Evolutionary conservation across 1,140 invertebrate genomes (phyloP).

Genomic region (Papilio aristodemus): DNA sequence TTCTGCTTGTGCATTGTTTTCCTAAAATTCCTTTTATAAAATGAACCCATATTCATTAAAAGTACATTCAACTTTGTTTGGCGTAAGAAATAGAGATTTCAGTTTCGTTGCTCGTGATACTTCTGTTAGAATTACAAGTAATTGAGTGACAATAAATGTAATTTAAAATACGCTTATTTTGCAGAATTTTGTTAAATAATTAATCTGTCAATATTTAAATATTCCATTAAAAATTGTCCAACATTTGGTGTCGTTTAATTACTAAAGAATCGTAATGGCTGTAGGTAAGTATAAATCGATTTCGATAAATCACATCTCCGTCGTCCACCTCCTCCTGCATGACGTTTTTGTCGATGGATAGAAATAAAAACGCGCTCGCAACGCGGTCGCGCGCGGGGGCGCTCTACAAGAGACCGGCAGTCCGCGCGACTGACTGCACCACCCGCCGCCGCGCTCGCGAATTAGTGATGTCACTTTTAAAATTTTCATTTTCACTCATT

Average conservation of each 20-base stretch:
- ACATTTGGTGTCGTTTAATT: not conserved
- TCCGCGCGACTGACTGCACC: slow-evolving; percentile 77
- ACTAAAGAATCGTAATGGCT: not conserved
- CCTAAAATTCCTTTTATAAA: no score
- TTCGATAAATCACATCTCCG: slow-evolving; percentile 32
- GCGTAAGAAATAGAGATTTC: no score
- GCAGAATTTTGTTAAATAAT: no score
- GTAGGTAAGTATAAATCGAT: slow-evolving; percentile 36
- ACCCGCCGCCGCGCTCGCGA: slow-evolving; percentile 69
- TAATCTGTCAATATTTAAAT: not conserved
- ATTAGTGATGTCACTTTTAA: slow-evolving; percentile 53
- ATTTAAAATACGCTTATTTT: no score
- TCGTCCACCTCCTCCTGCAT: slow-evolving; percentile 10
- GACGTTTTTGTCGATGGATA: slow-evolving; percentile 50
- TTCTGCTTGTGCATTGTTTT: no score
- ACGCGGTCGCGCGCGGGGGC: slow-evolving; percentile 42
- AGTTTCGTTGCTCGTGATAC: no score
- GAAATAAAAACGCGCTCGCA: slow-evolving; percentile 47
- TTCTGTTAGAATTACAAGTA: no score
- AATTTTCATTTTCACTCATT: slow-evolving; percentile 41
- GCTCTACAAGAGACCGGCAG: slow-evolving; percentile 72
- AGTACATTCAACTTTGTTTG: no score
- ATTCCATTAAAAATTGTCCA: not conserved
- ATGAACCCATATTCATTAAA: no score
- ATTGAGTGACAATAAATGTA: no score